These are phyloP conservation scores for Nomada fabriciana DNA, from an alignment of 2,888 invertebrate species.

Conservation along the genomic window DNA sequence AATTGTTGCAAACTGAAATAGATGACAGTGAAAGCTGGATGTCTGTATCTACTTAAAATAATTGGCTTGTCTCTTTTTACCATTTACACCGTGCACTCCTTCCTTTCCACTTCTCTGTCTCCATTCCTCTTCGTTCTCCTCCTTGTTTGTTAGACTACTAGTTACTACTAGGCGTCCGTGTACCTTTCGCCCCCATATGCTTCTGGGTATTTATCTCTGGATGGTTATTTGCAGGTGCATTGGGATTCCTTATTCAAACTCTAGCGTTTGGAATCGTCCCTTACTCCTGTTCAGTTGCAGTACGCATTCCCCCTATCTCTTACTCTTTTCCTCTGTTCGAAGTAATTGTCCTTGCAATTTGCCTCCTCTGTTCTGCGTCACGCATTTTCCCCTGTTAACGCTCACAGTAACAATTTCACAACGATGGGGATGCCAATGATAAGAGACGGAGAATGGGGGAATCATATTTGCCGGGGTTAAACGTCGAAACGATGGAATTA, in stretches of 20 bases:
- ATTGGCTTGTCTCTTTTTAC: not conserved
- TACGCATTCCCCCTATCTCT: too few species aligned
- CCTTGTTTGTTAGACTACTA: constrained; percentile 36
- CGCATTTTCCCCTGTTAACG: not conserved
- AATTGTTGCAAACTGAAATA: too few species aligned
- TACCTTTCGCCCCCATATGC: constrained; percentile 34
- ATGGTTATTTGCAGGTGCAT: constrained; percentile 35
- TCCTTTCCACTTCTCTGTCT: not conserved
- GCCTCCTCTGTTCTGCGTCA: not conserved
- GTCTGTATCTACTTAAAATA: too few species aligned
- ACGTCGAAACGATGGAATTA: constrained; percentile 21
- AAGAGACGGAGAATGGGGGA: not conserved
- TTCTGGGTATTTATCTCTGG: constrained; percentile 60
- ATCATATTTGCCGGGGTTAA: not conserved
- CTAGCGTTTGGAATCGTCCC: constrained; percentile 1
- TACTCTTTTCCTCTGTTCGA: not conserved
- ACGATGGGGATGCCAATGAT: too few species aligned
- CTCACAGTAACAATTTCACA: not conserved
- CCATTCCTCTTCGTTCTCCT: not conserved
- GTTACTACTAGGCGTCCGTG: constrained; percentile 19
- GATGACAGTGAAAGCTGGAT: too few species aligned
- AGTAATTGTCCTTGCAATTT: constrained; percentile 23
- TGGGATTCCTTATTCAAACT: constrained; percentile 31
- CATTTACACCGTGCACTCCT: constrained; percentile 17
- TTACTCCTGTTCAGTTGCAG: not conserved